Evolutionary conservation across 2,113 vertebrate species (phyloP).

Genomic region (Antechinus stuartii): DNA sequence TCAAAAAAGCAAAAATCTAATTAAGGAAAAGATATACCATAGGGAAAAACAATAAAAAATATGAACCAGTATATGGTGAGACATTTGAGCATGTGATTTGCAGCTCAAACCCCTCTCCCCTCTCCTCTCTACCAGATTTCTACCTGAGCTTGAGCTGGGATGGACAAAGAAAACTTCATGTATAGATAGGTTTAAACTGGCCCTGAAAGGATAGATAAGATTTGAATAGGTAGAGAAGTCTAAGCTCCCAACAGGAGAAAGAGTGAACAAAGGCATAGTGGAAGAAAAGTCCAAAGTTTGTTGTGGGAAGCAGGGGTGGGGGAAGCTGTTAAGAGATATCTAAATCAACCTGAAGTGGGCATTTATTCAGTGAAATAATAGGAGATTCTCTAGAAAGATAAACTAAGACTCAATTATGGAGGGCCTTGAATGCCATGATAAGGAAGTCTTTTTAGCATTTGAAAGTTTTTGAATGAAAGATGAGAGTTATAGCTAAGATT

Average conservation of each 20-base stretch:
- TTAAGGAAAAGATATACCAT: neutral
- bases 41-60: neutral
- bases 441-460: neutral
- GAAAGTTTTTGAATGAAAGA: slow-evolving; percentile 29
- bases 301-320: neutral
- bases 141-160: slow-evolving; percentile 80
- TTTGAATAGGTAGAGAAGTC: neutral
- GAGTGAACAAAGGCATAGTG: neutral
- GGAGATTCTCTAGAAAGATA: neutral
- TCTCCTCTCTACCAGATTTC: slow-evolving; percentile 84
- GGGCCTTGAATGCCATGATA: slow-evolving; percentile 2
- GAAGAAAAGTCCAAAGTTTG: neutral
- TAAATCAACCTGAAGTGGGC: neutral
- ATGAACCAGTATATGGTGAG: neutral
- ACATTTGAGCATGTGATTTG: neutral
- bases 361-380: neutral
- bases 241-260: neutral
- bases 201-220: neutral
- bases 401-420: neutral
- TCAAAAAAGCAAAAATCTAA: neutral
- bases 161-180: neutral
- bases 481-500: neutral
- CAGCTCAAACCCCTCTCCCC: neutral
- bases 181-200: neutral
- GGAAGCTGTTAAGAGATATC: neutral